These are phyloP conservation scores for Hippotragus niger DNA, from an alignment of 2,113 vertebrate genomes.

Conservation along the genomic window DNA sequence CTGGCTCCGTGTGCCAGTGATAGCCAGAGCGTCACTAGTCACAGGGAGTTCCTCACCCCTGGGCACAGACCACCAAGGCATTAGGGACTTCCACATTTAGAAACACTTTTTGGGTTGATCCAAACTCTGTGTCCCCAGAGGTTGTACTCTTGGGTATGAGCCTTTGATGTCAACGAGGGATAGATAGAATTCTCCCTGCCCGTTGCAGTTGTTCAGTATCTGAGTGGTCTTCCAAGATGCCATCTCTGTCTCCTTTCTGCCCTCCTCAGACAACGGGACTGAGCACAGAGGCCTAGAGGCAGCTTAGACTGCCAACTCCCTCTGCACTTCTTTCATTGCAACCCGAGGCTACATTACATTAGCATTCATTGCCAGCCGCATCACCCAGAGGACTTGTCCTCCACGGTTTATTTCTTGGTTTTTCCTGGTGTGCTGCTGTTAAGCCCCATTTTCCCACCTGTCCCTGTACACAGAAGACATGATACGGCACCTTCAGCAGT, in stretches of 20 bases:
- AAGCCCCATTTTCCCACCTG: slow-evolving; percentile 39
- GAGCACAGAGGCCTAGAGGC: background rate
- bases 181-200: too few relatives aligned
- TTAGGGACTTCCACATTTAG: background rate
- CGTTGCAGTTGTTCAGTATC: background rate
- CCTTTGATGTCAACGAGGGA: background rate
- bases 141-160: background rate
- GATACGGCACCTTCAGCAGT: background rate
- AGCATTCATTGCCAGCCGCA: slow-evolving; percentile 62
- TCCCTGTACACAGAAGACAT: background rate
- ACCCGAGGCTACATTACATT: slow-evolving; percentile 57
- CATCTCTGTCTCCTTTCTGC: background rate
- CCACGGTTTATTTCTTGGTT: slow-evolving; percentile 57
- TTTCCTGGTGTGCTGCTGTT: slow-evolving; percentile 39
- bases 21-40: background rate
- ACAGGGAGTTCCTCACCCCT: fast-evolving
- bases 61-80: background rate
- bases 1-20: background rate
- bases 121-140: background rate
- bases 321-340: slow-evolving; percentile 44
- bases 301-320: background rate
- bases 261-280: background rate
- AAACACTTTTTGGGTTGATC: background rate
- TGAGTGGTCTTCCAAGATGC: background rate
- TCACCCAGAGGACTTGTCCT: slow-evolving; percentile 60